These are phyloP conservation scores for Pachliopta kotzebuea DNA, from an alignment of 2,888 invertebrate genomes.

Conservation along the genomic window DNA sequence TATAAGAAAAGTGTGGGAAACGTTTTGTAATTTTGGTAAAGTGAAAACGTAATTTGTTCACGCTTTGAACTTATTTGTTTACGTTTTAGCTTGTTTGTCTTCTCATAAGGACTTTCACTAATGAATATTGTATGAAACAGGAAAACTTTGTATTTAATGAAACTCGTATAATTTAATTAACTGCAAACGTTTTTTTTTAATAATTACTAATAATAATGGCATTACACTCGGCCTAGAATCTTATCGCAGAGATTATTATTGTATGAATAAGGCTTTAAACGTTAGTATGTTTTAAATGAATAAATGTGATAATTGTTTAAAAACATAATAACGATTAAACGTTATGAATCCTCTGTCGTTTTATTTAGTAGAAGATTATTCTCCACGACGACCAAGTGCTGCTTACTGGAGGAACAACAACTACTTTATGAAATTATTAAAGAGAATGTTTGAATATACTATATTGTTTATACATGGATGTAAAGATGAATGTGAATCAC, in stretches of 20 bases:
- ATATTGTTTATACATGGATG: no score
- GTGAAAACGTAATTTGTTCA: not conserved
- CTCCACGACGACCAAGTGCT: no score
- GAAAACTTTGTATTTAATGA: not conserved
- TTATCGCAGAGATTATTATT: constrained; percentile 1
- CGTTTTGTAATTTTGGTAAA: no score
- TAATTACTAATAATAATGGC: constrained; percentile 1
- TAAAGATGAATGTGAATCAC: not conserved
- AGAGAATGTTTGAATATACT: no score
- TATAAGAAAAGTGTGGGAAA: no score
- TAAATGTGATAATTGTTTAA: not conserved
- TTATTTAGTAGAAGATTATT: not conserved
- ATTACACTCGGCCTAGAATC: not conserved
- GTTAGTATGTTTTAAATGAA: not conserved
- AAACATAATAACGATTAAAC: not conserved
- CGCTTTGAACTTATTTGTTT: not conserved
- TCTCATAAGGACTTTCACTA: not conserved
- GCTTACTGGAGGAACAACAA: no score
- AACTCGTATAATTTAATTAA: not conserved
- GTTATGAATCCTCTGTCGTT: not conserved
- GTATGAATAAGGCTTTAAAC: not conserved
- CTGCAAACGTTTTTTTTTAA: not conserved
- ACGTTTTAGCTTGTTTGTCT: not conserved
- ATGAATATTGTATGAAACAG: not conserved
- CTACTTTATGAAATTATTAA: no score